These are phyloP conservation scores for Monopis laevigella DNA, from an alignment of 2,888 invertebrate species.

Conservation along the genomic window DNA sequence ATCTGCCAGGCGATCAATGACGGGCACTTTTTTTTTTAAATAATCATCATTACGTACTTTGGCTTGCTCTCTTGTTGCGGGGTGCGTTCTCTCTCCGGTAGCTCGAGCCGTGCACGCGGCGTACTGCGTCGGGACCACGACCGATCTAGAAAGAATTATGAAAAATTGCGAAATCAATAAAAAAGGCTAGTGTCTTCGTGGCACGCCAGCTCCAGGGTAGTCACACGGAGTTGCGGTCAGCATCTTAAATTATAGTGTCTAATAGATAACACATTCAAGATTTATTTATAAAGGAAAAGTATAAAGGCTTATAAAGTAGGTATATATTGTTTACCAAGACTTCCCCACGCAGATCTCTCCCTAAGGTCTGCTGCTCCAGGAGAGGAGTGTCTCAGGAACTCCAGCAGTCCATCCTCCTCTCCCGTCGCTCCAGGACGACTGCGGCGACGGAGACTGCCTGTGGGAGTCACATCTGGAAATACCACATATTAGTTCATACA, in stretches of 20 bases:
- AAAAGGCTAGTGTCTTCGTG: too few relatives aligned
- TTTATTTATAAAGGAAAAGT: too few relatives aligned
- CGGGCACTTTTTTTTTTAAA: too few relatives aligned
- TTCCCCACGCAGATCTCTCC: conserved; percentile 86
- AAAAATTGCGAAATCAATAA: too few relatives aligned
- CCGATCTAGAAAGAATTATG: conserved; percentile 68
- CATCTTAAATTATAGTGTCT: too few relatives aligned
- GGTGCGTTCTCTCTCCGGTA: conserved; percentile 77
- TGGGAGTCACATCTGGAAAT: conserved; percentile 82
- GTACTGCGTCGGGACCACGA: conserved; percentile 87
- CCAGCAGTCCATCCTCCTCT: conserved; percentile 87
- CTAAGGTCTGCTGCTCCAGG: conserved; percentile 76
- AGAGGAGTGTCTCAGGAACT: conserved; percentile 78
- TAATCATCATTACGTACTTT: conserved; percentile 35
- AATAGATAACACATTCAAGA: too few relatives aligned
- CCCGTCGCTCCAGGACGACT: conserved; percentile 84
- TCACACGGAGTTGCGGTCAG: too few relatives aligned
- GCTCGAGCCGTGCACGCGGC: conserved; percentile 81
- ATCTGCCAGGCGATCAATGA: too few relatives aligned
- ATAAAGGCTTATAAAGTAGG: too few relatives aligned
- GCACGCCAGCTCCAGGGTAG: too few relatives aligned
- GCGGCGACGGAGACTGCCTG: conserved; percentile 84
- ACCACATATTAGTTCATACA: too few relatives aligned
- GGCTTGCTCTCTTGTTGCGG: conserved; percentile 39
- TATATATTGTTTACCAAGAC: conserved; percentile 69